Conservation (phyloP, 2,888 invertebrate genomes). For the Heliconius ethilla region DNA sequence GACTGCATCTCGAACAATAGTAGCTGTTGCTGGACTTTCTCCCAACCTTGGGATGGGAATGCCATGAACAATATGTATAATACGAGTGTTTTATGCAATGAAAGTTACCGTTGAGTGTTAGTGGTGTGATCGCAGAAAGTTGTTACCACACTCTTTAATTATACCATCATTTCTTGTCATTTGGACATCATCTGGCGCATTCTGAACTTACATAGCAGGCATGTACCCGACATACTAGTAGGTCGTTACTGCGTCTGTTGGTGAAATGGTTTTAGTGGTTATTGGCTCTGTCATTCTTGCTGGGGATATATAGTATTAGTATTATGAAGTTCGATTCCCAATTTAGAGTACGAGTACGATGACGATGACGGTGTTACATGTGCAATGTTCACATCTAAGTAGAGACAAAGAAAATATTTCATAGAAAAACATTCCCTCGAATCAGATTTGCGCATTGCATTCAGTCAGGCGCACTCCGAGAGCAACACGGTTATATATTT, state of each 20-base stretch:
- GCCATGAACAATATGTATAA: slow-evolving; percentile 57
- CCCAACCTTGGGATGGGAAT: slow-evolving; percentile 55
- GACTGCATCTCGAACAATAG: slow-evolving; percentile 45
- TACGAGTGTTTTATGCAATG: slow-evolving; percentile 68
- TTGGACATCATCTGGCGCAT: neutral
- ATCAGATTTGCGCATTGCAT: neutral
- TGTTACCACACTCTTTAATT: slow-evolving; percentile 45
- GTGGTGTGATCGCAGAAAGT: slow-evolving; percentile 44
- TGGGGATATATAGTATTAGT: too few relatives aligned
- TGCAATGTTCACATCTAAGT: too few relatives aligned
- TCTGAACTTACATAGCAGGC: neutral
- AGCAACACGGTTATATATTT: neutral
- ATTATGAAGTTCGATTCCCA: too few relatives aligned
- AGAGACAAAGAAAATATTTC: too few relatives aligned
- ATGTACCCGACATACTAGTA: too few relatives aligned
- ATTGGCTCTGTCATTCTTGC: too few relatives aligned
- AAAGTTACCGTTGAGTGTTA: slow-evolving; percentile 64
- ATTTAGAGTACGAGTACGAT: too few relatives aligned
- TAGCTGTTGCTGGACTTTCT: slow-evolving; percentile 50
- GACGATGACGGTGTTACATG: too few relatives aligned
- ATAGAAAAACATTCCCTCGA: neutral
- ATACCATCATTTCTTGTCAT: slow-evolving; percentile 22
- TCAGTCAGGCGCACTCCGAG: neutral
- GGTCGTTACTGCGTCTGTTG: too few relatives aligned
- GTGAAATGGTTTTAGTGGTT: too few relatives aligned